A percentile compares a stretch with the other conserved stretches of the same genome.
Conservation (phyloP, 2,113 vertebrate species). For the Camarhynchus parvulus region DNA sequence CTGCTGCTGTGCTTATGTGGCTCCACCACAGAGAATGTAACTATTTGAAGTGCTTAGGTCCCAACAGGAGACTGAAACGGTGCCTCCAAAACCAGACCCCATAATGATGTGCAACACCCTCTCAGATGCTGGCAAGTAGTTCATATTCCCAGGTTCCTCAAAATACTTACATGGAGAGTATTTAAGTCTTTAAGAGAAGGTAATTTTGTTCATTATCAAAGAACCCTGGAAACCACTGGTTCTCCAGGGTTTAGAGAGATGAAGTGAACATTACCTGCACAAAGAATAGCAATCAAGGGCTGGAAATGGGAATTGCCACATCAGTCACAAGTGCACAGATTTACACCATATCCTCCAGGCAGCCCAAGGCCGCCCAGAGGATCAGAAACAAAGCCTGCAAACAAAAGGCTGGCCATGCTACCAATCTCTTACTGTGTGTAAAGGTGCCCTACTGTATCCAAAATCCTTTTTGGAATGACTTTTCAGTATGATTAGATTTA, state of each 20-base stretch:
- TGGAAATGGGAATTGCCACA: neutral
- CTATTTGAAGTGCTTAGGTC: neutral
- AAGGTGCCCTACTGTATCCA: neutral
- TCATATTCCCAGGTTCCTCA: neutral
- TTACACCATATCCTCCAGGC: neutral
- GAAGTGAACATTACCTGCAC: neutral
- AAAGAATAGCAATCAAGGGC: neutral
- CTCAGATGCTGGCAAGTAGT: neutral
- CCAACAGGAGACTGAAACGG: neutral
- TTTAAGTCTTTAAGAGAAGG: neutral
- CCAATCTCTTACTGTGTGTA: neutral
- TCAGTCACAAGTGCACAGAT: neutral
- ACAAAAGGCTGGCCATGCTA: neutral
- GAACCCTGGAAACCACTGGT: neutral
- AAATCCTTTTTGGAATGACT: neutral
- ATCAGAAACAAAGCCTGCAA: neutral
- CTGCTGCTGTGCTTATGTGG: neutral
- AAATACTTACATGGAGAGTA: neutral
- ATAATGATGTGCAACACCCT: neutral
- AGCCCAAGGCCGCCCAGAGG: neutral
- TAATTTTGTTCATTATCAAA: neutral
- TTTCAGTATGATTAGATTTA: neutral
- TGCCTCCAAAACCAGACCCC: neutral
- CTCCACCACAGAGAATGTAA: neutral
- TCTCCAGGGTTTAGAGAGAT: neutral